Percentiles rank a stretch among this genome's conserved stretches.
phyloP scores from a whole-genome alignment of 2,888 invertebrate genomes.

The Punctoribates punctum region DNA sequence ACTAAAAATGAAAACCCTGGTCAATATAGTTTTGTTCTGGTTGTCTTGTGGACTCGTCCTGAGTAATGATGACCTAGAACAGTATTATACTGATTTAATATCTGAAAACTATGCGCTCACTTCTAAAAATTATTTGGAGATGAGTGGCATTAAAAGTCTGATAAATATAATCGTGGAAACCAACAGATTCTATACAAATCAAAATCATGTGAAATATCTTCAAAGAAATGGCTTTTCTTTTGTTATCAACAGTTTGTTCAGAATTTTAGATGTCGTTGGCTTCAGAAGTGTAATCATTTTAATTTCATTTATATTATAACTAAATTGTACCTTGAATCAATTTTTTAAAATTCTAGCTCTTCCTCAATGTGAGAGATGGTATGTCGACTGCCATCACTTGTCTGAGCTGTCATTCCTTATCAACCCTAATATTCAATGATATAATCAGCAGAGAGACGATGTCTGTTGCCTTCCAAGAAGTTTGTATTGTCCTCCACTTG shows the following conservation, averaged over 20 bases:
- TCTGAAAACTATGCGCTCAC: too few relatives aligned
- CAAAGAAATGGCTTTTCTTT: not conserved
- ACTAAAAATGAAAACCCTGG: too few relatives aligned
- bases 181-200: too few relatives aligned
- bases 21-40: too few relatives aligned
- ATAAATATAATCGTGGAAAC: too few relatives aligned
- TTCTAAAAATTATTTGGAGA: too few relatives aligned
- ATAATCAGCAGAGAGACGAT: not conserved
- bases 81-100: too few relatives aligned
- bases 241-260: not conserved
- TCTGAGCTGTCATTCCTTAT: conserved; percentile 3
- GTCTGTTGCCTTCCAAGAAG: conserved; percentile 5
- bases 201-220: not conserved
- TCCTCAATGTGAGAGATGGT: not conserved
- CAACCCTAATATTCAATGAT: not conserved
- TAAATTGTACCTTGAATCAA: not conserved
- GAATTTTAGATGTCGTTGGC: not conserved
- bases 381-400: conserved; percentile 9
- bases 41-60: too few relatives aligned
- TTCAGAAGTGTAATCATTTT: not conserved
- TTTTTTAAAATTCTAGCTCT: conserved; percentile 3
- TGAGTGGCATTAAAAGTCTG: too few relatives aligned
- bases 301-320: not conserved
- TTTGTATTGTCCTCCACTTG: not conserved
- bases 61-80: too few relatives aligned